Evolutionary conservation across 2,113 vertebrate species (phyloP).

Genomic region (Seriola dumerili): DNA sequence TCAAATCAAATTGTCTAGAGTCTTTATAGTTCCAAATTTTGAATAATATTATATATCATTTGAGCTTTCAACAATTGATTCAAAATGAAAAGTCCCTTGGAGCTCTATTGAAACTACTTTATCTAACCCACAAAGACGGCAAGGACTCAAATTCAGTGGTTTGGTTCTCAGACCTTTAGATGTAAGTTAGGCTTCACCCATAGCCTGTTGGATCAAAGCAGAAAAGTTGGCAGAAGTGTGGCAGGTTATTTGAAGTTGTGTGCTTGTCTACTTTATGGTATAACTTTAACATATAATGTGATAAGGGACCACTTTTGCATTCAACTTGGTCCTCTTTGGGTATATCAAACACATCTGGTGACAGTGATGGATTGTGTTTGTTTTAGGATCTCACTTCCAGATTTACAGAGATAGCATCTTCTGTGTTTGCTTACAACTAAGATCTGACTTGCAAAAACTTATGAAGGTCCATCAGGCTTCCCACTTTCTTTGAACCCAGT

Average conservation of each 20-base stretch:
- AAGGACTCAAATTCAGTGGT: neutral
- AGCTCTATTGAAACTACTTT: neutral
- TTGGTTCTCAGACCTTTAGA: neutral
- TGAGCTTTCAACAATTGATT: neutral
- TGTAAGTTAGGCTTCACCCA: neutral
- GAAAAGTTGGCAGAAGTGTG: neutral
- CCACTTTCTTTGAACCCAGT: neutral
- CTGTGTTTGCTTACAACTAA: conserved; percentile 30
- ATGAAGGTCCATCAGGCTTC: neutral
- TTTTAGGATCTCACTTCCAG: conserved; percentile 38
- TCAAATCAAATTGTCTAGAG: neutral
- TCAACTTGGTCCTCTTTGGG: conserved; percentile 10
- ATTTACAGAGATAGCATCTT: conserved; percentile 40
- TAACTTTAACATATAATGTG: conserved; percentile 29
- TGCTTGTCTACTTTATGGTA: neutral
- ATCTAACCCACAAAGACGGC: neutral
- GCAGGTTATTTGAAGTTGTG: conserved; percentile 14
- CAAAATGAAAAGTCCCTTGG: neutral
- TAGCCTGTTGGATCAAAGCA: neutral
- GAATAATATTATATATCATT: neutral
- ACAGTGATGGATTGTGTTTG: conserved; percentile 67
- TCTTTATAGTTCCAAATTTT: neutral
- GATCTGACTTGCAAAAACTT: neutral
- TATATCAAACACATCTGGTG: conserved; percentile 30
- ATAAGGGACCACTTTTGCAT: conserved; percentile 45